These are phyloP conservation scores for Hirundichthys speculiger DNA, from an alignment of 2,113 vertebrate genomes.

Conservation along the genomic window DNA sequence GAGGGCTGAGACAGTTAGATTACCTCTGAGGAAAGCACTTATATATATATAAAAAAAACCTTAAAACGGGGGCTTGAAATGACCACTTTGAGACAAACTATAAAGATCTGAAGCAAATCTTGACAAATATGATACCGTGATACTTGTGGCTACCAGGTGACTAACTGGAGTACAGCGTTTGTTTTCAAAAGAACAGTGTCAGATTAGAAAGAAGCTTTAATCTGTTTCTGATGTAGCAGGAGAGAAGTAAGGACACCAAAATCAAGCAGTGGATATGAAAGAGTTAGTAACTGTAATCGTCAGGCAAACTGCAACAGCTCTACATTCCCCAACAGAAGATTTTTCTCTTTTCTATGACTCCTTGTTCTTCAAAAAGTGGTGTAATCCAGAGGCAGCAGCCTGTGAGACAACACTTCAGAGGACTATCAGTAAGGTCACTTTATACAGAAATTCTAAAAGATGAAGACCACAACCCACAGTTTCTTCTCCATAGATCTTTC, in stretches of 20 bases:
- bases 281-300: slow-evolving; percentile 63
- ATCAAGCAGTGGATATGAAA: slow-evolving; percentile 62
- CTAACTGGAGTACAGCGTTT: slow-evolving; percentile 31
- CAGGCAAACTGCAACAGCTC: slow-evolving; percentile 84
- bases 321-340: slow-evolving; percentile 71
- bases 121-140: slow-evolving; percentile 2
- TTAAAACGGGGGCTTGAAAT: slow-evolving; percentile 33
- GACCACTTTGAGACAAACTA: slow-evolving; percentile 23
- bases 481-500: slow-evolving; percentile 83
- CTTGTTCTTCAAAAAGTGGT: slow-evolving; percentile 67
- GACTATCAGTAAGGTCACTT: slow-evolving; percentile 96
- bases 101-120: neutral
- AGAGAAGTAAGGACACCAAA: slow-evolving; percentile 48
- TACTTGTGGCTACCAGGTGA: slow-evolving; percentile 20
- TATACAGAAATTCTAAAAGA: slow-evolving; percentile 84
- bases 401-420: slow-evolving; percentile 73
- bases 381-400: slow-evolving; percentile 81
- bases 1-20: neutral
- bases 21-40: slow-evolving; percentile 19
- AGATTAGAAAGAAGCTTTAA: slow-evolving; percentile 63
- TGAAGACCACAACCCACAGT: slow-evolving; percentile 81
- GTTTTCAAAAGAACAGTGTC: slow-evolving; percentile 29
- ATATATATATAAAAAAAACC: neutral
- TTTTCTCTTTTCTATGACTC: slow-evolving; percentile 30
- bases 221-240: slow-evolving; percentile 48